Conservation (phyloP, 2,888 invertebrate species). For the Drosophila mulleri region DNA sequence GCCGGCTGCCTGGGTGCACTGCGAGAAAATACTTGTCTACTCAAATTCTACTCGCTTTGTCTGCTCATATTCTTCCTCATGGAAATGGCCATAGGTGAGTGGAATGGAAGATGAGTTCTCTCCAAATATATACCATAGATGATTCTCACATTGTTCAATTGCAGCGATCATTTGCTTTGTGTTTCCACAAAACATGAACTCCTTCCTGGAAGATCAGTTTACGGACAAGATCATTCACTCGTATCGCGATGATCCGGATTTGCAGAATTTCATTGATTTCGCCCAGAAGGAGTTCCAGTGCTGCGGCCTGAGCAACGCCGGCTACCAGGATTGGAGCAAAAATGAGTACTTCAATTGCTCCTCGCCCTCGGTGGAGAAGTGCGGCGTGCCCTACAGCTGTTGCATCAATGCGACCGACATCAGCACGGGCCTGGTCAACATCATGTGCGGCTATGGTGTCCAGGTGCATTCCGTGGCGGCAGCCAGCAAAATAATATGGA, state of each 20-base stretch:
- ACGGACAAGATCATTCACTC: constrained; percentile 96
- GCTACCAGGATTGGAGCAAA: constrained; percentile 97
- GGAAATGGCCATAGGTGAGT: constrained; percentile 91
- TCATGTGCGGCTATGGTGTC: constrained; percentile 96
- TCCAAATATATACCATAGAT: not conserved
- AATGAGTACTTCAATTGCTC: constrained; percentile 98
- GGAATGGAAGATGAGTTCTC: not conserved
- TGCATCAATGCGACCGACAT: constrained; percentile 96
- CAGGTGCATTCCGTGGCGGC: constrained; percentile 94
- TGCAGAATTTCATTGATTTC: constrained; percentile 97
- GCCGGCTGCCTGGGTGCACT: constrained; percentile 93
- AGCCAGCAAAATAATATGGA: constrained; percentile 95
- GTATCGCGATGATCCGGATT: constrained; percentile 96
- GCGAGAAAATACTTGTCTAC: constrained; percentile 95
- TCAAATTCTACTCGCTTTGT: constrained; percentile 96
- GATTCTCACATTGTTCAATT: not conserved
- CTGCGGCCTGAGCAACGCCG: constrained; percentile 95
- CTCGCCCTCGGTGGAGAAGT: constrained; percentile 95
- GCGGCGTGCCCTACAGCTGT: constrained; percentile 97
- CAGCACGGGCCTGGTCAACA: constrained; percentile 93
- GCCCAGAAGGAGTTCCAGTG: constrained; percentile 94
- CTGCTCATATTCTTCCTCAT: constrained; percentile 94
- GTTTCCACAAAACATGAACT: constrained; percentile 95
- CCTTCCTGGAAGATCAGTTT: constrained; percentile 93
- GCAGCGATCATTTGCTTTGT: constrained; percentile 95